Evolutionary conservation across 30 jellyfish, hydroid and myxozoan genomes (phyloP), one percentile per base, ranked within the genome.

Genomic region (Hydra vulgaris): DNA sequence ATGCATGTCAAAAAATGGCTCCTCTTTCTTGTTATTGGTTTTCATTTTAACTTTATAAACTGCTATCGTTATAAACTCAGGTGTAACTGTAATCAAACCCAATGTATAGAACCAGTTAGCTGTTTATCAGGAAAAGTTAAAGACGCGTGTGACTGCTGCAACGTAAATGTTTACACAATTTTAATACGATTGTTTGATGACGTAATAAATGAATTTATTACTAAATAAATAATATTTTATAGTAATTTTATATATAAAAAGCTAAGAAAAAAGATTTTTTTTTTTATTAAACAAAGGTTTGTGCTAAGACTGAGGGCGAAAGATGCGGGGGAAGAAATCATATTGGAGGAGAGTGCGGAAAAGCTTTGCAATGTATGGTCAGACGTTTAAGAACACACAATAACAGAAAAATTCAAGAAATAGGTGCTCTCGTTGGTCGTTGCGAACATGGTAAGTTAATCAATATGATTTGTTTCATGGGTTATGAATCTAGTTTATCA

Each of bases 241-340:
- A n/a, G n/a, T n/a, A n/a, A n/a, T n/a, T n/a, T n/a, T n/a, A n/a
- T n/a, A n/a, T n/a, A n/a, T n/a, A n/a, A n/a, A n/a, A n/a, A n/a
- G n/a, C n/a, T n/a, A n/a, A n/a, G n/a, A n/a, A n/a, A n/a, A n/a
- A n/a, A n/a, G n/a, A n/a, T n/a, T n/a, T n/a, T n/a, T n/a, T n/a
- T n/a, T n/a, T n/a, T n/a, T n/a, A n/a, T n/a, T n/a, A n/a, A n/a
- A n/a, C n/a, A 53, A 27, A 68, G 77, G 89, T 84, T 0, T 89
- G 97, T 79, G 97, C 95, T 15, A 81, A 84, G 68, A 77, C 61
- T 23, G 97, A 89, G 74, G 97, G 97, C 3, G 89, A 89, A 83
- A 61, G 72, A 18, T 89, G 97, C 55, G 97, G 94, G 0, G 97
- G 97, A n/a, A 61, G 55, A 73, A 73, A 78, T 21, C 80, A 84